phyloP scores from a whole-genome alignment of 92 coral and sea anemone genomes.

The Phymanthus crucifer region DNA sequence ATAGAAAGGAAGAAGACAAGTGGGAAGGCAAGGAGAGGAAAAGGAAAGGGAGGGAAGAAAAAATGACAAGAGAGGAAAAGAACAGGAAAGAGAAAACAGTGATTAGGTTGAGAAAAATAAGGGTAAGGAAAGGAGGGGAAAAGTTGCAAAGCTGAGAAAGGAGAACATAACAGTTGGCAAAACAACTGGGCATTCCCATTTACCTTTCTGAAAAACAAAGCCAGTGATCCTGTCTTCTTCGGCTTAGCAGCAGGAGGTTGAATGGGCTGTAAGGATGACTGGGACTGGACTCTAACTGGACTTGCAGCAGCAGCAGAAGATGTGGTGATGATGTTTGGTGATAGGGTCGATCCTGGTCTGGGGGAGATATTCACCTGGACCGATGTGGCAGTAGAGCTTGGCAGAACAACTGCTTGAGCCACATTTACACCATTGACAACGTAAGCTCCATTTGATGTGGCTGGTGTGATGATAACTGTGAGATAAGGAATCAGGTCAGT shows the following conservation, averaged over 20 bases:
- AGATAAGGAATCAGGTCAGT: neutral
- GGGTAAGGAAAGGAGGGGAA: too few relatives aligned
- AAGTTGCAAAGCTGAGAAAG: too few relatives aligned
- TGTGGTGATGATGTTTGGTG: conserved; percentile 43
- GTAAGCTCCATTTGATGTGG: conserved; percentile 67
- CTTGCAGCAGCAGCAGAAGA: conserved; percentile 69
- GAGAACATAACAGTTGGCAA: too few relatives aligned
- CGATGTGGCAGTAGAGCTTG: conserved; percentile 62
- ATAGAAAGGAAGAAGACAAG: too few relatives aligned
- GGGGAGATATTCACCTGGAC: conserved; percentile 76
- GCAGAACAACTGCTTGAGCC: conserved; percentile 76
- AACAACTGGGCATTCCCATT: neutral
- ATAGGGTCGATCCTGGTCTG: conserved; percentile 60
- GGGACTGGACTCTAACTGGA: conserved; percentile 70
- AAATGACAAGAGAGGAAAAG: too few relatives aligned
- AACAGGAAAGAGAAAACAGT: too few relatives aligned
- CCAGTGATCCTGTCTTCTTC: conserved; percentile 88
- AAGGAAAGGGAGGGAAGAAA: too few relatives aligned
- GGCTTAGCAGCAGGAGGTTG: conserved; percentile 67
- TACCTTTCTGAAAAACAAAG: conserved; percentile 96
- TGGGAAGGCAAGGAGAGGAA: too few relatives aligned
- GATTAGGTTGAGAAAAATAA: too few relatives aligned
- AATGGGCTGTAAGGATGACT: conserved; percentile 54
- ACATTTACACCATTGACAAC: conserved; percentile 70
- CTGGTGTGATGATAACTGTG: conserved; percentile 81